Evolutionary conservation across 2,888 invertebrate genomes (phyloP), one percentile per base, ranked within the genome.

Genomic region (Troglohyphantes excavatus): DNA sequence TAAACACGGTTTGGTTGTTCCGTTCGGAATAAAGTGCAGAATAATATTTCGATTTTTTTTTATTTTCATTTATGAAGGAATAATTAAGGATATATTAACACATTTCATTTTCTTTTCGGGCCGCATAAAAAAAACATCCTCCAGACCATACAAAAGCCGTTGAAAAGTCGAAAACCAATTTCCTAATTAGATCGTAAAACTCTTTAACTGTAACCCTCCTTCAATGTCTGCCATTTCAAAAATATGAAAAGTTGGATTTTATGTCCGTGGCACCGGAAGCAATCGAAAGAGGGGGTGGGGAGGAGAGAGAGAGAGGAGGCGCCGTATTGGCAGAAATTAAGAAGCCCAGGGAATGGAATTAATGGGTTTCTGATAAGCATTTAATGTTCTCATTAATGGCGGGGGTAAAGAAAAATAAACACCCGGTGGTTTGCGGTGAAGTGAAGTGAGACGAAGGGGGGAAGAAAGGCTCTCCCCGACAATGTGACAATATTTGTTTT

Each of bases 291-390:
- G n/a, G n/a, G n/a, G n/a, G n/a, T n/a, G n/a, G n/a, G n/a, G n/a
- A n/a, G n/a, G 17, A n/a, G 13, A 39, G 39, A 39, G 17, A n/a
- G 13, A 39, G 39, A 39, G 39, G 39, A 13, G 53, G n/a, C 53
- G n/a, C 53, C 39, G 53, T n/a, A 53, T 53, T 53, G 53, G 53
- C 53, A 53, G 53, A 13, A 53, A 53, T 53, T 13, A 53, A 53
- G 53, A 53, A 53, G n/a, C 17, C n/a, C 53, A 53, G 76, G 33
- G 76, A 67, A 85, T 75, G 76, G 76, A 85, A 85, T 85, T 85
- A 85, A 85, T 85, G 76, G 85, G 39, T 85, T 85, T 76, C 76
- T 85, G 85, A 85, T 85, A 85, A 85, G 85, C 85, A 85, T 85
- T 85, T 85, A 85, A 85, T 67, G 85, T 53, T 76, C 67, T 76